phyloP scores from a whole-genome alignment of 2,888 invertebrate genomes.

The Scotopteryx bipunctaria region DNA sequence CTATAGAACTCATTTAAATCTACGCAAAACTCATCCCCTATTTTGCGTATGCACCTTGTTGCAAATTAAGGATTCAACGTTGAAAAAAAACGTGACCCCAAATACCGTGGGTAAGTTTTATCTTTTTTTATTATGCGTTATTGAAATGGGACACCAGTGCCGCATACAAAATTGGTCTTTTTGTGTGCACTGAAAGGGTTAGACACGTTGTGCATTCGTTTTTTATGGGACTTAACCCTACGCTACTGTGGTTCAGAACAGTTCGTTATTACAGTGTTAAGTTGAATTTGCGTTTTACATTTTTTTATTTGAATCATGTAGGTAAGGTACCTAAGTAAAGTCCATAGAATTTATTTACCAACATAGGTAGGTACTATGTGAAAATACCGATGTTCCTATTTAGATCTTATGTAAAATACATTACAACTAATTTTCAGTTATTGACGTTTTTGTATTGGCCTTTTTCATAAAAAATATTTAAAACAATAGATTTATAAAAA shows the following conservation, averaged over 20 bases:
- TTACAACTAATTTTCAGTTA: no score
- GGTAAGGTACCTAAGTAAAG: not conserved
- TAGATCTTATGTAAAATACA: no score
- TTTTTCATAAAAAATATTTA: no score
- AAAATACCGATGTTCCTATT: no score
- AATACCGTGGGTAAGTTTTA: constrained; percentile 80
- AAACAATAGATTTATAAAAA: no score
- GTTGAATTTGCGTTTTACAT: constrained; percentile 65
- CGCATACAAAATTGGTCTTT: constrained; percentile 81
- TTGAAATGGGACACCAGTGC: constrained; percentile 83
- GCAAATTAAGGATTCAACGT: constrained; percentile 80
- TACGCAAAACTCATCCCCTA: constrained; percentile 61
- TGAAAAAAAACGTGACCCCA: constrained; percentile 78
- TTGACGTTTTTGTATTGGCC: no score
- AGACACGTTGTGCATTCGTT: constrained; percentile 63
- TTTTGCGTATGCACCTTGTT: constrained; percentile 81
- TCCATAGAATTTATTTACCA: no score
- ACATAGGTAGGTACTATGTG: no score
- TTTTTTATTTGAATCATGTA: constrained; percentile 30
- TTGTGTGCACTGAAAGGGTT: constrained; percentile 69
- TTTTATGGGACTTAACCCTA: constrained; percentile 57
- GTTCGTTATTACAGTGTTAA: constrained; percentile 76
- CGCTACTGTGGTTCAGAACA: constrained; percentile 71
- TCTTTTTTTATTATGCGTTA: constrained; percentile 75
- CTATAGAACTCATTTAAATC: constrained; percentile 78